A percentile compares a stretch with the other conserved stretches of the same genome.
phyloP scores from a whole-genome alignment of 2,113 vertebrate species.

The Pristiophorus japonicus region DNA sequence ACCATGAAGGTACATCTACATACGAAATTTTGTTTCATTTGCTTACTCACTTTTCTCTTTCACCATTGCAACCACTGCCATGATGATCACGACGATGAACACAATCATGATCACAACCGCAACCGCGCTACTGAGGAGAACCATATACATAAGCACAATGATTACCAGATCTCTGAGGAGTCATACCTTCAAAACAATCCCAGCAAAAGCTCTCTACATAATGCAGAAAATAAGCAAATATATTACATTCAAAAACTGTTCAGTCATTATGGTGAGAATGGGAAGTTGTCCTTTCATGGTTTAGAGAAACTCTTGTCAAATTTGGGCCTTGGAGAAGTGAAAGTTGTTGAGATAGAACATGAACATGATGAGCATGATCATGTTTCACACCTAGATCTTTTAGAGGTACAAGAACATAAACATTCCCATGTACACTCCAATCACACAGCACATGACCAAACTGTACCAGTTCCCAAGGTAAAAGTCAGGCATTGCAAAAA shows the following conservation, averaged over 20 bases:
- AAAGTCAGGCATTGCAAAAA: background rate
- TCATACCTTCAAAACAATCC: constrained; percentile 57
- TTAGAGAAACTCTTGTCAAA: constrained; percentile 83
- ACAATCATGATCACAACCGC: constrained; percentile 42
- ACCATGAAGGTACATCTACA: constrained; percentile 87
- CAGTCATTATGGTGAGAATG: constrained; percentile 76
- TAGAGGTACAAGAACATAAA: constrained; percentile 77
- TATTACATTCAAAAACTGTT: constrained; percentile 92
- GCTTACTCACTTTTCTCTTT: constrained; percentile 86
- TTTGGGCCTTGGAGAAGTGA: constrained; percentile 84
- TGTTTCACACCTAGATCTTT: constrained; percentile 79
- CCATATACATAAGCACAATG: constrained; percentile 55
- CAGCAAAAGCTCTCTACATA: constrained; percentile 46
- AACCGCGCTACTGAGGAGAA: constrained; percentile 48
- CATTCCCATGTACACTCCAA: constrained; percentile 59
- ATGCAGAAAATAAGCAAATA: constrained; percentile 73
- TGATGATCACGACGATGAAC: constrained; percentile 58
- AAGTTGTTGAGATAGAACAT: constrained; percentile 76
- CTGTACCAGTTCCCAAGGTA: constrained; percentile 6
- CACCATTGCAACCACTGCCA: constrained; percentile 85
- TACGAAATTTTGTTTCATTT: constrained; percentile 93
- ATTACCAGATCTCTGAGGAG: constrained; percentile 72
- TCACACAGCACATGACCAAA: background rate
- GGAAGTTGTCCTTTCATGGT: constrained; percentile 78
- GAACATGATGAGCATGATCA: constrained; percentile 88